Percentiles rank a stretch among this genome's conserved stretches.
These are phyloP conservation scores for Morone chrysops DNA, from an alignment of 2,113 vertebrate genomes.

Conservation along the genomic window DNA sequence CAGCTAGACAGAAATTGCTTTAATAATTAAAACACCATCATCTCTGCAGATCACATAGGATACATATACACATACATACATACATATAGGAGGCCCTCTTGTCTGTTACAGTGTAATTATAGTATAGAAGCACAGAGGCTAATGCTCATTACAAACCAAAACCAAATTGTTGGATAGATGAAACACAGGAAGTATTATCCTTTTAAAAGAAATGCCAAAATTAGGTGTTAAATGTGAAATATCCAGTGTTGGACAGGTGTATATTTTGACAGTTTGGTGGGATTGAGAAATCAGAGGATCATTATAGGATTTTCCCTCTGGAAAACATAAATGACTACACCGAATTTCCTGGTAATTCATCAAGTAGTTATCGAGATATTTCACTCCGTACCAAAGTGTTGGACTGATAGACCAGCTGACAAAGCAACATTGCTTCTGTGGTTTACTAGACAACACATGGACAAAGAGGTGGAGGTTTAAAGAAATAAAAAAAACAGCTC, in stretches of 20 bases:
- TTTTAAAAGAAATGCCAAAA: neutral
- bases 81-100: too few species aligned
- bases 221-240: neutral
- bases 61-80: neutral
- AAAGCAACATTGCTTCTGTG: neutral
- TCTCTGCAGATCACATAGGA: constrained; percentile 17
- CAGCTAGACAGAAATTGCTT: constrained; percentile 32
- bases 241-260: neutral
- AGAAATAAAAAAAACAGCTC: constrained; percentile 13
- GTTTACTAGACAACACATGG: constrained; percentile 15
- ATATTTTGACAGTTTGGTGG: neutral
- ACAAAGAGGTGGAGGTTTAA: constrained; percentile 11
- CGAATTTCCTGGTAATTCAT: neutral
- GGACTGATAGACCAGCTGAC: neutral
- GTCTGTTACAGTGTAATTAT: neutral
- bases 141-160: neutral
- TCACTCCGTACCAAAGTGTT: neutral
- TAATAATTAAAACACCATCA: constrained; percentile 54
- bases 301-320: neutral
- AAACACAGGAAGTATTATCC: too few species aligned
- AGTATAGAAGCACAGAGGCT: neutral
- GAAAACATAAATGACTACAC: neutral
- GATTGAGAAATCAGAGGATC: neutral
- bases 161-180: neutral
- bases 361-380: neutral